phyloP scores from a whole-genome alignment of 2,888 invertebrate genomes.

The Xestoiulus laeticollis region DNA sequence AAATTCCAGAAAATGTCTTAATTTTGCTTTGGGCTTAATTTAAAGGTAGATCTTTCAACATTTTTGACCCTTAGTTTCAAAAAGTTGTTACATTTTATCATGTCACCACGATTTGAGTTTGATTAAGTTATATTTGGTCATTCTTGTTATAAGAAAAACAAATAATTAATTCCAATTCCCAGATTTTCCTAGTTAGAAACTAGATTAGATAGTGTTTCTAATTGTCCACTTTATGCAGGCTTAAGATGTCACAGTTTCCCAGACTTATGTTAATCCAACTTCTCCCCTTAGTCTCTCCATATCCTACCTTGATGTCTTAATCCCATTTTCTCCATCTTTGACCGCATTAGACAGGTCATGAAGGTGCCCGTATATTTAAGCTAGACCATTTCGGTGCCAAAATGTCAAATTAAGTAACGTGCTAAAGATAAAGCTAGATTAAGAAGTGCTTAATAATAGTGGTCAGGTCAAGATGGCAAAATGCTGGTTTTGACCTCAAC shows the following conservation, averaged over 20 bases:
- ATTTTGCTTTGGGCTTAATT: no score
- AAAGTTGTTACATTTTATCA: no score
- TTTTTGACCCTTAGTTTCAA: no score
- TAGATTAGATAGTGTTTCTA: neutral
- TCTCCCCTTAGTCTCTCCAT: neutral
- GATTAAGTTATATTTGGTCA: no score
- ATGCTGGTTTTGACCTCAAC: neutral
- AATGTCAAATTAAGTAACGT: constrained; percentile 34
- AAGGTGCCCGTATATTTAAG: constrained; percentile 16
- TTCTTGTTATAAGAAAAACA: no score
- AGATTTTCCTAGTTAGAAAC: neutral
- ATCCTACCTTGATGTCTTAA: neutral
- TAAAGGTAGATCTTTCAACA: no score
- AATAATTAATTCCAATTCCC: no score
- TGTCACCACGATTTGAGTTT: no score
- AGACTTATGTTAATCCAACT: neutral
- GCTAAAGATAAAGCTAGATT: neutral
- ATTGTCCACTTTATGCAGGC: neutral
- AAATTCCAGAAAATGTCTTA: no score
- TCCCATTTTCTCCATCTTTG: constrained; percentile 14
- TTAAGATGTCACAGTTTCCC: neutral
- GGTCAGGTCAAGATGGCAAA: neutral
- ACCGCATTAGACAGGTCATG: constrained; percentile 35
- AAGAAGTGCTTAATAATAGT: neutral
- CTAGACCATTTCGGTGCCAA: neutral